phyloP scores from a whole-genome alignment of 2,797 vertebrate genomes.

The Crypturellus tataupa region DNA sequence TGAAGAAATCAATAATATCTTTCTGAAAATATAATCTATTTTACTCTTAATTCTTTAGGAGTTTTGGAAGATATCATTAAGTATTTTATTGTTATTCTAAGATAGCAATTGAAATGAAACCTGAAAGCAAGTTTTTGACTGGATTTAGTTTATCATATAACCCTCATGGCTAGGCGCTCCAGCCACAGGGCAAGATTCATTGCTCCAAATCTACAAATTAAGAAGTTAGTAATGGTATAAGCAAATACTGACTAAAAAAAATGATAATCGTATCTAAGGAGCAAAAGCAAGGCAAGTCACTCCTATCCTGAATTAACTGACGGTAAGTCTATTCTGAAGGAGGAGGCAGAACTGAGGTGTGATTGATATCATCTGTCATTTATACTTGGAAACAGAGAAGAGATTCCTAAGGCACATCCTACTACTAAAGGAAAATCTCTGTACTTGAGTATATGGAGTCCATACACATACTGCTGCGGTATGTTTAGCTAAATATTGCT shows the following conservation, averaged over 20 bases:
- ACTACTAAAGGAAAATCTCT: slow-evolving; percentile 1
- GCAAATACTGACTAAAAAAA: neutral
- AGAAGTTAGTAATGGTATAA: neutral
- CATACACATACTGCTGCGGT: neutral
- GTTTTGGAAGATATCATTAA: neutral
- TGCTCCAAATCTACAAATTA: neutral
- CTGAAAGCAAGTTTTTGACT: neutral
- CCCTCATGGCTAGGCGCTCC: neutral
- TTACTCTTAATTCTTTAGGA: neutral
- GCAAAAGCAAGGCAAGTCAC: neutral
- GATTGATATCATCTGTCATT: slow-evolving; percentile 20
- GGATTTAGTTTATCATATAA: neutral
- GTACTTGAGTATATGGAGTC: neutral
- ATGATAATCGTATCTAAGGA: neutral
- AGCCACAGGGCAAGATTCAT: neutral
- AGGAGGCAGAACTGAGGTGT: slow-evolving; percentile 29
- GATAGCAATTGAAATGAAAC: neutral
- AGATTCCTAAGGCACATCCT: neutral
- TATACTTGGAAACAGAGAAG: neutral
- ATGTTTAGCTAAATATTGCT: neutral
- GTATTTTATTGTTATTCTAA: neutral
- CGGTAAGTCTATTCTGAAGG: slow-evolving; percentile 26
- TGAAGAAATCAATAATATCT: neutral
- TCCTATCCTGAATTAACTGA: slow-evolving; percentile 22
- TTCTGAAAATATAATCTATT: neutral